Base-by-base conservation (phyloP, 2,888 invertebrate genomes). In the Luperina nickerlii region DNA sequence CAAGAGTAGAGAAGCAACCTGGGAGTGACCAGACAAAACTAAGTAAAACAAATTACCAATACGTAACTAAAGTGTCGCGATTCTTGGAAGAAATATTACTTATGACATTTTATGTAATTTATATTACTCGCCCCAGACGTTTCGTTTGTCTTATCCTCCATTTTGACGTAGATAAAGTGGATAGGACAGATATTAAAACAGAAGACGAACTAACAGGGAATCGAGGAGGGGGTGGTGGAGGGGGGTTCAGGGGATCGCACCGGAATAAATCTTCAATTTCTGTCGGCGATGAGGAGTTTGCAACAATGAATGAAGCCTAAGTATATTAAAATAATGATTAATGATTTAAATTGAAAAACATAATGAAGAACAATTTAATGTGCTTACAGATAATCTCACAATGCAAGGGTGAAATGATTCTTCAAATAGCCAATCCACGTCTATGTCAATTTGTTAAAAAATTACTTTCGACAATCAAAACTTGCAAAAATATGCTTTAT, bases 381-480 rank as follows among this genome's bases (percentile, higher is more conserved):
- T 48, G 13, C 45, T 45, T 45, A 11, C 45, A 45, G 45, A 45
- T 48, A 48, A 13, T 48, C 48, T 48, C 60, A 73, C 42, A 76
- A 13, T 74, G 45, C 65, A 38, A 79, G 38, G 48, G 24, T 42
- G 45, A 67, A 77, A 2, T 51, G 57, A 81, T 81, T 78, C 11
- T 71, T 85, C 57, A 83, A 83, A 83, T 32, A 24, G 51, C 67
- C 75, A 69, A 75, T 74, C 42, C 20, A 20, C 13, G 57, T 78
- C 73, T 24, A 72, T 51, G 77, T 83, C 82, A 83, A 85, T 81
- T 83, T 81, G 83, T 69, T 78, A 65, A 77, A 85, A 83, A 78
- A 73, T 57, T 78, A 57, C 83, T 78, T 70, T 73, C 2, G 4
- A 24, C 18, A 32, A 11, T 27, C 1, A 4, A 62, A 27, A 18